phyloP scores from a whole-genome alignment of 1,140 invertebrate species.

The Solen grandis region DNA sequence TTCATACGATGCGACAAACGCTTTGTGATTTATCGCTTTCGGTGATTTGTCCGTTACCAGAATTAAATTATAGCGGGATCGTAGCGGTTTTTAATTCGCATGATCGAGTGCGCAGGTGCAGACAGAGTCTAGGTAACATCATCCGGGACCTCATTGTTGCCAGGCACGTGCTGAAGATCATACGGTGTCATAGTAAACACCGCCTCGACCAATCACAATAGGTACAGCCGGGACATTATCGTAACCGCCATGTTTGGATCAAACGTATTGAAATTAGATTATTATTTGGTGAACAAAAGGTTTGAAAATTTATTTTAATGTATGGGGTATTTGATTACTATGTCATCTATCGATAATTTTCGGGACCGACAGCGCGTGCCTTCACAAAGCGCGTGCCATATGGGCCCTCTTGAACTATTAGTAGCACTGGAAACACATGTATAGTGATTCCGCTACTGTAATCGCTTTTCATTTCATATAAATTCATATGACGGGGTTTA shows the following conservation, averaged over 20 bases:
- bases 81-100: conserved; percentile 39
- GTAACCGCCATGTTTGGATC: conserved; percentile 43
- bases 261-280: conserved; percentile 49
- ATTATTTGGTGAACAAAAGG: conserved; percentile 52
- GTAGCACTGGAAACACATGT: conserved; percentile 33
- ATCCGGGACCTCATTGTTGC: conserved; percentile 23
- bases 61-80: conserved; percentile 32
- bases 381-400: conserved; percentile 30
- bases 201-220: conserved; percentile 27
- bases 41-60: neutral
- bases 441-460: conserved; percentile 31
- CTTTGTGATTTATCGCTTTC: neutral
- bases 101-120: conserved; percentile 49
- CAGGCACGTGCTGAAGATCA: conserved; percentile 47
- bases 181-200: conserved; percentile 35
- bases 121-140: conserved; percentile 28
- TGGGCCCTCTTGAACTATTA: neutral
- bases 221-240: conserved; percentile 28
- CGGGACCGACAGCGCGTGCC: conserved; percentile 42
- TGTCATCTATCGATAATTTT: conserved; percentile 52
- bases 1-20: neutral
- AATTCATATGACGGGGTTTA: conserved; percentile 3
- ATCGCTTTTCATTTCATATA: conserved; percentile 27
- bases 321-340: conserved; percentile 31
- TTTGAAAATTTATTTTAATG: conserved; percentile 53